These are phyloP conservation scores for Neoaliturus tenellus DNA, from an alignment of 2,888 invertebrate species.

Conservation along the genomic window DNA sequence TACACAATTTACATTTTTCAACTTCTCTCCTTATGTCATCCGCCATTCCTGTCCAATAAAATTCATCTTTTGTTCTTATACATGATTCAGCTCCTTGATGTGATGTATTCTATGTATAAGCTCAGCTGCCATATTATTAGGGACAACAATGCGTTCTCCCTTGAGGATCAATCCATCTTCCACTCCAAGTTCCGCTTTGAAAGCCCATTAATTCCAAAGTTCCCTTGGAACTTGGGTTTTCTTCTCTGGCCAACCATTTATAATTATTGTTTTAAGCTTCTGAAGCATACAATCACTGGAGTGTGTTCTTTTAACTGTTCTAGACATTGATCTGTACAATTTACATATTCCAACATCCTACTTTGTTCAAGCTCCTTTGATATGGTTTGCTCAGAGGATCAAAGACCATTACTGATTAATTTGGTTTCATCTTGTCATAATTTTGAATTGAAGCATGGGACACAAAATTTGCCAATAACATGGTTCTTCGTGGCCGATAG, in stretches of 20 bases:
- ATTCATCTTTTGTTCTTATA: background rate
- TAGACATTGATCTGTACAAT: background rate
- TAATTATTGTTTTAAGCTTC: background rate
- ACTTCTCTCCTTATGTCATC: background rate
- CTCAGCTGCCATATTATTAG: background rate
- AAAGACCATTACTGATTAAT: background rate
- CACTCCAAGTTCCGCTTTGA: background rate
- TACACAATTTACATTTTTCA: background rate
- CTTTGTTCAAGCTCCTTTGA: background rate
- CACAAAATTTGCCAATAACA: background rate
- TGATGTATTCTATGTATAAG: background rate
- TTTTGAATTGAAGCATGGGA: background rate
- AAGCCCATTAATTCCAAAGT: background rate
- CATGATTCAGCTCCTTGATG: background rate
- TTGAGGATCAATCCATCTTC: background rate
- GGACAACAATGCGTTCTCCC: background rate
- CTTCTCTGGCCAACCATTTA: background rate
- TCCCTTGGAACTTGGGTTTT: background rate
- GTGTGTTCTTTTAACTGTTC: background rate
- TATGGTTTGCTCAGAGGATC: background rate
- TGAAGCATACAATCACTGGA: background rate
- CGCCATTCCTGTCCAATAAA: background rate
- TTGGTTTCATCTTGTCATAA: background rate
- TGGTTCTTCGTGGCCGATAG: slow-evolving; percentile 46
- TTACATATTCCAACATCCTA: background rate